phyloP scores from a whole-genome alignment of 2,888 invertebrate species.

The Allacma fusca region DNA sequence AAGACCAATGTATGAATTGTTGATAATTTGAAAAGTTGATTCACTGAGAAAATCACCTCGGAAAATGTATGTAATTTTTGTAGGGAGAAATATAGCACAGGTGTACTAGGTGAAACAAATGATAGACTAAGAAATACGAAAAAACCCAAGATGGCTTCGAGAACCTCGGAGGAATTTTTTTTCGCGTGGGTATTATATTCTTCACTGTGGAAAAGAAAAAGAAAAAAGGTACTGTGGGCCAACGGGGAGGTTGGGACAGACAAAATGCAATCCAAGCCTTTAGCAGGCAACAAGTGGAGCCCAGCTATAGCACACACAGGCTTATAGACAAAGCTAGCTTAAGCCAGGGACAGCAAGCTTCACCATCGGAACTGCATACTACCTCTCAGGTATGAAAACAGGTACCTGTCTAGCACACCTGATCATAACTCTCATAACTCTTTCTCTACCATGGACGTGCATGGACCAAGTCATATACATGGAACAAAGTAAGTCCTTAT shows the following conservation, averaged over 20 bases:
- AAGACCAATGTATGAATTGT: not conserved
- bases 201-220: conserved; percentile 29
- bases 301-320: conserved; percentile 18
- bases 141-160: conserved; percentile 56
- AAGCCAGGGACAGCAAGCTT: conserved; percentile 34
- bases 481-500: not conserved
- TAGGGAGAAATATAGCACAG: conserved; percentile 34
- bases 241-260: conserved; percentile 40
- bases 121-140: conserved; percentile 49
- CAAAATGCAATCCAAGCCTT: conserved; percentile 31
- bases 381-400: conserved; percentile 46
- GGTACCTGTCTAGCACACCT: conserved; percentile 53
- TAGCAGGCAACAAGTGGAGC: conserved; percentile 41
- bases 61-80: conserved; percentile 35
- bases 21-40: conserved; percentile 20
- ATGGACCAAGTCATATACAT: not conserved
- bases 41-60: conserved; percentile 26
- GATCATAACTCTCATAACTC: conserved; percentile 50
- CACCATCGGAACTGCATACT: conserved; percentile 38
- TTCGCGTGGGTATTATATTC: conserved; percentile 54
- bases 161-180: conserved; percentile 52
- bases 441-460: conserved; percentile 31
- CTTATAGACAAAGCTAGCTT: conserved; percentile 3
- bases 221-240: conserved; percentile 40
- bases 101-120: conserved; percentile 43